phyloP scores from a whole-genome alignment of 2,113 vertebrate species.

The Telmatochromis bifrenatus region DNA sequence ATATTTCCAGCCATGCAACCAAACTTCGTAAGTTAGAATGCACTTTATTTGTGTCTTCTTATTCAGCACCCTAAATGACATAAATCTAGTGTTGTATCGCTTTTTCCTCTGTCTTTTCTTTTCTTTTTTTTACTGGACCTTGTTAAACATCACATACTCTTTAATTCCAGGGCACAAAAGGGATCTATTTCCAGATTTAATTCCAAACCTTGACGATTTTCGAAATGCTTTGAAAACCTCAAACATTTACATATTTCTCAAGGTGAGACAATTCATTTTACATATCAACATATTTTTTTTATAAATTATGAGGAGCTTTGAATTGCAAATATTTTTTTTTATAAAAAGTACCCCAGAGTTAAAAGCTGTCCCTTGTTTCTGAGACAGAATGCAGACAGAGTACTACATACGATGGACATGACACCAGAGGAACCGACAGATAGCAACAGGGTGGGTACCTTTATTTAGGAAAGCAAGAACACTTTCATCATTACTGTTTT shows the following conservation, averaged over 20 bases:
- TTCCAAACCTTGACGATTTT: fast-evolving
- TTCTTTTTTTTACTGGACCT: background rate
- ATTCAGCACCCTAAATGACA: background rate
- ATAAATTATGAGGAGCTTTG: background rate
- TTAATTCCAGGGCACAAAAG: conserved; percentile 38
- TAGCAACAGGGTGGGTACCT: background rate
- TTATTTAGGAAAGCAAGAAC: background rate
- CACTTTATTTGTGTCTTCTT: background rate
- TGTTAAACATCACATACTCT: background rate
- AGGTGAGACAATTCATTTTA: conserved; percentile 7
- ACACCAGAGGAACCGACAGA: background rate
- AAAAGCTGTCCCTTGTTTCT: background rate
- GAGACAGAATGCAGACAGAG: background rate
- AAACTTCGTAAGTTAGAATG: conserved; percentile 29
- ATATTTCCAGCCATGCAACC: background rate
- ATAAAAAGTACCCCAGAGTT: background rate
- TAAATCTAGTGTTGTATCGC: background rate
- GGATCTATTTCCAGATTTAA: fast-evolving
- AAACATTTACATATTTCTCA: fast-evolving
- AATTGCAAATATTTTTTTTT: background rate
- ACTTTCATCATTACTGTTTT: background rate
- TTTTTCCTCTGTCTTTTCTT: background rate
- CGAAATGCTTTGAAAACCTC: fast-evolving
- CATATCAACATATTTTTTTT: background rate
- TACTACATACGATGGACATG: background rate